Evolutionary conservation across 2,113 vertebrate genomes (phyloP), one percentile per base, ranked within the genome.

Genomic region (Myocastor coypus): DNA sequence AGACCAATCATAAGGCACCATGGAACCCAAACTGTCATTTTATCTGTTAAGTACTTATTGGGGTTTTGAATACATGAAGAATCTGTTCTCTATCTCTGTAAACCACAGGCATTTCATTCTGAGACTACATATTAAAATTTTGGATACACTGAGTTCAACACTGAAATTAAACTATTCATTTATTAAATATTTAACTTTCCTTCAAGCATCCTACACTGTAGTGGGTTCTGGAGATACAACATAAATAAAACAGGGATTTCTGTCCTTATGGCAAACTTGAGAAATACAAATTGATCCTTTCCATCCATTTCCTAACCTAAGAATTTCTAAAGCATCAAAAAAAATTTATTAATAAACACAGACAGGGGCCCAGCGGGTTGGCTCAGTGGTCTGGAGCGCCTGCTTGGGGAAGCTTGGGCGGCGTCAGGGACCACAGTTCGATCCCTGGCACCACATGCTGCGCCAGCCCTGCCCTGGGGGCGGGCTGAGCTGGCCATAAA

Each of bases 181-280:
- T 88, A 84, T 71, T 46, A 89, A 89, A 89, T 94, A 92, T 46
- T 81, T 85, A 85, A 80, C 19, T 40, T 73, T 46, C 34, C 7
- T 55, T 28, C 77, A 92, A 85, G 19, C 34, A 11, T 57, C 42
- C 50, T 71, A 50, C 28, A 11, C 17, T 80, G 63, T 55, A 50
- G 26, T 50, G 71, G 55, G 42, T 46, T 37, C 57, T 73, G 26
- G 14, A 19, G 32, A 46, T 80, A 92, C 55, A 66, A 37, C 55
- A 83, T 22, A 50, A 94, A 89, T 40, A 55, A 89, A 92, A 89
- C 13, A 83, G 12, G 55, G 88, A 92, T 81, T 69, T 77, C 32
- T 85, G 26, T 34, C 37, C 63, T 73, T 14, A 12, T 57, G 55
- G 32, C 42, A 73, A 66, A 59, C 57, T 28, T 85, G 63, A 94